A percentile compares a stretch with the other conserved stretches of the same genome.
Conservation (phyloP, 1,140 invertebrate species). For the Parapsyche elsis region DNA sequence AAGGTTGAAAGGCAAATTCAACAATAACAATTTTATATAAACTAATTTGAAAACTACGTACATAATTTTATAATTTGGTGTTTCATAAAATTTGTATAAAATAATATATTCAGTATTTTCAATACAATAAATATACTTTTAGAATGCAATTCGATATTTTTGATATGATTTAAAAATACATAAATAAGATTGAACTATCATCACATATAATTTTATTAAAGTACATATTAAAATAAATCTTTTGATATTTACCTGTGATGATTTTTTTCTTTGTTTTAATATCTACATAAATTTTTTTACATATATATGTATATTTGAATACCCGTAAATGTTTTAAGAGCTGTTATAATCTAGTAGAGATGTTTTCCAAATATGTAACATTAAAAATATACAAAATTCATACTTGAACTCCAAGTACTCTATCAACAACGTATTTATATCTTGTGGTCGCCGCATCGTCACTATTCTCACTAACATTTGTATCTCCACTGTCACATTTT, state of each 20-base stretch:
- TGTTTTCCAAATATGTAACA: not conserved
- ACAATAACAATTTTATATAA: constrained; percentile 11
- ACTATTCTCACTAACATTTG: constrained; percentile 56
- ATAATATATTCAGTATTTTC: no score
- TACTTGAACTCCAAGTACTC: constrained; percentile 75
- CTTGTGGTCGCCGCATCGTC: constrained; percentile 62
- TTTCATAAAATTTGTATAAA: no score
- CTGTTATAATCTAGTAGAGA: not conserved
- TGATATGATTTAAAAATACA: no score
- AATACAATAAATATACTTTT: no score
- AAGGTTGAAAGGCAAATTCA: not conserved
- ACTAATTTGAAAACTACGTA: not conserved
- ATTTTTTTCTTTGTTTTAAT: not conserved
- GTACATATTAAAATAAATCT: constrained; percentile 3
- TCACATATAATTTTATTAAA: not conserved
- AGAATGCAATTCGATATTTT: no score
- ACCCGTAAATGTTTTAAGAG: constrained; percentile 25
- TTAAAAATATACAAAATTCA: constrained; percentile 57
- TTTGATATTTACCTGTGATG: not conserved
- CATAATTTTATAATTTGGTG: constrained; percentile 6
- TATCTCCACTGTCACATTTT: constrained; percentile 33
- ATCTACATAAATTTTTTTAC: not conserved
- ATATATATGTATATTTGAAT: not conserved
- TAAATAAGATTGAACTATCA: not conserved
- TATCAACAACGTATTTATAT: constrained; percentile 76